Base-by-base conservation (phyloP, 1,140 invertebrate genomes). In the Galendromus occidentalis region DNA sequence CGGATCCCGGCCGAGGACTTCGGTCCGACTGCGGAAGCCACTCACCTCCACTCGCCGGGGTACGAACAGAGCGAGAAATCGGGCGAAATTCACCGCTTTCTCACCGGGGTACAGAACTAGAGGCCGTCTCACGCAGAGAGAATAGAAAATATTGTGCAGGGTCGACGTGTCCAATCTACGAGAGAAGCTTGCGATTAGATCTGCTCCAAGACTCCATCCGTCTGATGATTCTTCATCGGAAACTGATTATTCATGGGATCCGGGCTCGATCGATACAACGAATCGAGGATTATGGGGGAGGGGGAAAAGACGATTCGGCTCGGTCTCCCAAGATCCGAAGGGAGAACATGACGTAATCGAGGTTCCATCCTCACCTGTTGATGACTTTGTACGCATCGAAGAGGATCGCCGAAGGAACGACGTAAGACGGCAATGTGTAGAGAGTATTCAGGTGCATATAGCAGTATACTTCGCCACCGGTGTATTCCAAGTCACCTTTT, bases 401-500 rank as follows among this genome's bases (percentile, higher is more conserved):
- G 4, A 59, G 33, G 17, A 59, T 59, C 33, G 51, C 25, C 51
- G 51, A 33, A 25, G 51, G 51, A 14, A 59, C 51, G 25, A 59
- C 51, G 33, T 29, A 59, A 4, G 51, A 59, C 22, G 51, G 51
- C 14, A 59, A 22, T 25, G 51, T 59, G 33, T 59, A 59, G 17
- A 59, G 20, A 25, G 51, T 59, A 33, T 59, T 59, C n/a, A 59
- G 51, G 9, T 59, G 51, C 22, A 29, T 59, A 9, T 59, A 59
- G 51, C 51, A 59, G 33, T 59, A 59, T 59, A 59, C 51, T 22
- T 59, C 51, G 51, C 33, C 51, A 22, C 51, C 51, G 22, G 51
- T 59, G 9, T 59, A 59, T 9, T 59, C 51, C 1, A 59, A 22
- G 33, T 59, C 51, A 12, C 25, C 51, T 33, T 59, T 59, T 22